Percentiles rank a stretch among this genome's conserved stretches.
These are phyloP conservation scores for Silurus meridionalis DNA, from an alignment of 2,113 vertebrate genomes.

Conservation along the genomic window DNA sequence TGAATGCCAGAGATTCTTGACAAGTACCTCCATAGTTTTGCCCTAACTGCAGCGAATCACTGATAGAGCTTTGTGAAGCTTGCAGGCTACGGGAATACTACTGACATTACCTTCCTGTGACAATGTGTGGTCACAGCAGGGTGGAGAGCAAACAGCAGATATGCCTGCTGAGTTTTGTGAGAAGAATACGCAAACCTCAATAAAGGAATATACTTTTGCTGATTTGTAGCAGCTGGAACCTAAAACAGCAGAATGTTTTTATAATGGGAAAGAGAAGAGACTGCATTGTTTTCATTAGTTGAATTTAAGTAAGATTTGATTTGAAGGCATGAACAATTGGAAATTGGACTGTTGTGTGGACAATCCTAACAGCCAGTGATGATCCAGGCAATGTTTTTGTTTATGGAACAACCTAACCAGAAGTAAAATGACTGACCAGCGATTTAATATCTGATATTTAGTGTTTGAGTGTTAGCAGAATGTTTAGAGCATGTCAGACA, in stretches of 20 bases:
- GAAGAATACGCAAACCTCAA: neutral
- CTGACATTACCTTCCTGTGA: slow-evolving; percentile 4
- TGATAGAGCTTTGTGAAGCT: neutral
- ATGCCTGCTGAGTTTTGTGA: neutral
- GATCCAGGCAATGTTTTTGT: neutral
- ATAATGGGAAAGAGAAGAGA: neutral
- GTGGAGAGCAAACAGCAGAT: neutral
- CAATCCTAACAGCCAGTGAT: neutral
- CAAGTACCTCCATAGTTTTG: neutral
- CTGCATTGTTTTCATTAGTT: neutral
- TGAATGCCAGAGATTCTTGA: neutral
- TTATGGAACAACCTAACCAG: neutral
- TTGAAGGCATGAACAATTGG: neutral
- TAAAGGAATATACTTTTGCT: neutral
- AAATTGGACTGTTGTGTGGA: neutral
- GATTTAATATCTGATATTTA: neutral
- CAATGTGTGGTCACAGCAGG: neutral
- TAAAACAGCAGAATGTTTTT: neutral
- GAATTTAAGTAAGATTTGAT: neutral
- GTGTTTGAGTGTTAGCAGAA: neutral
- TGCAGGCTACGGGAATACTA: neutral
- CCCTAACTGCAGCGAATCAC: neutral
- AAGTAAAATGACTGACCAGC: neutral
- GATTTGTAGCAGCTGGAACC: neutral
- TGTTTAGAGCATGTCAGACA: neutral